phyloP scores from a whole-genome alignment of 1,140 invertebrate species.

The Heliothis virescens region DNA sequence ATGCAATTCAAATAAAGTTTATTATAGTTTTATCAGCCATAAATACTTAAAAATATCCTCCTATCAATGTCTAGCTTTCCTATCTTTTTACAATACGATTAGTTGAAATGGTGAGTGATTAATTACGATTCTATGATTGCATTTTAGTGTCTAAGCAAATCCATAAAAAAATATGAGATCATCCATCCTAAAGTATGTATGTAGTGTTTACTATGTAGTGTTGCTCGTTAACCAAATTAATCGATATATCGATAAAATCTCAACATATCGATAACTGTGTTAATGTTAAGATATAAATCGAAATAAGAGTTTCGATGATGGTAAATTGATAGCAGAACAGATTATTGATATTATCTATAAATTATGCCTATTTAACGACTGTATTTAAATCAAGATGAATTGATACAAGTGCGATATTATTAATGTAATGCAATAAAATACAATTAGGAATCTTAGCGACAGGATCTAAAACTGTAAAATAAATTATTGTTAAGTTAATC shows the following conservation, averaged over 20 bases:
- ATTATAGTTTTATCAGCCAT: constrained; percentile 24
- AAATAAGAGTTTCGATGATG: constrained; percentile 10
- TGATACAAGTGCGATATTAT: constrained; percentile 1
- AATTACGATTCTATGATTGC: constrained; percentile 37
- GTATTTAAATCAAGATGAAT: constrained; percentile 17
- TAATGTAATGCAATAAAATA: background rate
- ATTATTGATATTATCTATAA: constrained; percentile 36
- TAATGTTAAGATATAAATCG: constrained; percentile 27
- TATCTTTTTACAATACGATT: constrained; percentile 29
- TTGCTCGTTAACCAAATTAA: constrained; percentile 34
- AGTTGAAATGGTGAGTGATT: constrained; percentile 43
- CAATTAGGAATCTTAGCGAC: background rate
- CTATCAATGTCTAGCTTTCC: constrained; percentile 37
- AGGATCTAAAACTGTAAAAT: background rate
- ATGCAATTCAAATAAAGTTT: background rate
- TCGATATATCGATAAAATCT: constrained; percentile 42
- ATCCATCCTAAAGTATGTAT: constrained; percentile 13
- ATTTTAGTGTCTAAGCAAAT: constrained; percentile 34
- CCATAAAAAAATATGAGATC: constrained; percentile 37
- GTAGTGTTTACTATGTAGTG: constrained; percentile 7
- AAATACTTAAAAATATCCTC: constrained; percentile 18
- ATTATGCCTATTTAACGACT: constrained; percentile 19
- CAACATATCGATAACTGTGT: constrained; percentile 25
- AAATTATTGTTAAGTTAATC: background rate
- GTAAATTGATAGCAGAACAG: constrained; percentile 25